Conservation (phyloP, 1,140 invertebrate genomes). For the Eciton burchellii region DNA sequence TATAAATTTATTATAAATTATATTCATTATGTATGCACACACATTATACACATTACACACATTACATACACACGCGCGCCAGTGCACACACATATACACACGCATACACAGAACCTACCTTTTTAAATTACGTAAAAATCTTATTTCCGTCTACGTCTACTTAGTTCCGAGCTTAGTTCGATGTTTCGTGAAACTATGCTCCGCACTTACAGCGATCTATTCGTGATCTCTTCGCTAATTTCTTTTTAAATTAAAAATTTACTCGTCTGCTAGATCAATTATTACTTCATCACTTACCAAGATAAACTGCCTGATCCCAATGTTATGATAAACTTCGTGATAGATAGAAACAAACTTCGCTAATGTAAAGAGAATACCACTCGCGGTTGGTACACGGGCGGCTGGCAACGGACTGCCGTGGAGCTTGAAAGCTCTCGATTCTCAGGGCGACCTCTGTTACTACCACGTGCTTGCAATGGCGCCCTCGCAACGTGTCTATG, state of each 20-base stretch:
- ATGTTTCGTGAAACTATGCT: background rate
- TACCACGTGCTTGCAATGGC: slow-evolving; percentile 75
- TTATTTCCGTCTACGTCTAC: background rate
- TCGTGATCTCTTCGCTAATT: background rate
- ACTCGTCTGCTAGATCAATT: background rate
- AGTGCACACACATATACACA: too few relatives aligned
- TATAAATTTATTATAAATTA: background rate
- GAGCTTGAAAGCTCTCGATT: slow-evolving; percentile 74
- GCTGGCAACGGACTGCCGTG: slow-evolving; percentile 76
- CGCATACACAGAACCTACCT: too few relatives aligned
- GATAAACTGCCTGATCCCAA: background rate
- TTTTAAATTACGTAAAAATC: background rate
- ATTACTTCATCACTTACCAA: slow-evolving; percentile 26
- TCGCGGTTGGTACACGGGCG: slow-evolving; percentile 74
- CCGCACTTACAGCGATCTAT: background rate
- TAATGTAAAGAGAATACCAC: slow-evolving; percentile 58
- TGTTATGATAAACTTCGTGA: background rate
- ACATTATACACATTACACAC: too few relatives aligned
- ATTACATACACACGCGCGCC: too few relatives aligned
- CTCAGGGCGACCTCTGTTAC: slow-evolving; percentile 73
- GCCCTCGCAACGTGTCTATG: slow-evolving; percentile 35
- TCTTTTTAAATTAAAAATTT: slow-evolving; percentile 6
- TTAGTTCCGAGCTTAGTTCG: too few relatives aligned
- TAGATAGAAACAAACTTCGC: slow-evolving; percentile 8
- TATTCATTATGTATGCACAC: background rate